Base-by-base conservation (phyloP, 1,140 invertebrate species). In the Brachionus koreanus region DNA sequence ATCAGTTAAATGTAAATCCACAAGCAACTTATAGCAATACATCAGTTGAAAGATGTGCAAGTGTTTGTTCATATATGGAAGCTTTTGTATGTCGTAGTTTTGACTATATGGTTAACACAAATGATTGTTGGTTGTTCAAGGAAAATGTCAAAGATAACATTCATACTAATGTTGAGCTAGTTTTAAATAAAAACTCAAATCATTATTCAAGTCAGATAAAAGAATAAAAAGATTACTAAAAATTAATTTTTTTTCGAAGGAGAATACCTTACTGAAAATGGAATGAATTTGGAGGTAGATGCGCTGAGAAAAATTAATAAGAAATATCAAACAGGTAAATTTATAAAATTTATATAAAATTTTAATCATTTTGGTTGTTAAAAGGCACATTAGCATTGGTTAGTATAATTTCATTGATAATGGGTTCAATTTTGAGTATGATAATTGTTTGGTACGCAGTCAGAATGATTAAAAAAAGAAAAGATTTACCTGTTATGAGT, bases 61-160 rank as follows among this genome's bases (percentile, higher is more conserved):
- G 23, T 35, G 23, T 63, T 39, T 79, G 76, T 23, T 57, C 49
- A 5, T 79, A 63, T 65, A 39, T 39, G 16, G 76, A 79, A 39
- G 35, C 23, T 12, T 79, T 79, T 79, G 76, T 79, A n/a, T 79
- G 76, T 25, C 23, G 76, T 9, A 79, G 76, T 65, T 79, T 79
- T 79, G 76, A 79, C 16, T 79, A 61, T 16, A 33, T 79, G 10
- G 13, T 65, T 25, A 33, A 74, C 16, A 46, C 42, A 9, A 74
- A 74, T 33, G 23, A 16, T 19, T 74, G 69, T 10, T 74, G 39
- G 39, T 42, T 74, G 39, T 74, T 46, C 13, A 74, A 43, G 46
- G 69, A 74, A 74, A 74, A 74, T 74, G 69, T 46, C 0, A 74
- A 74, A 74, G 69, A 74, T 46, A 74, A 72, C 5, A 72, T 72